Base-by-base conservation (phyloP, 2,888 invertebrate species). In the Vanessa cardui region DNA sequence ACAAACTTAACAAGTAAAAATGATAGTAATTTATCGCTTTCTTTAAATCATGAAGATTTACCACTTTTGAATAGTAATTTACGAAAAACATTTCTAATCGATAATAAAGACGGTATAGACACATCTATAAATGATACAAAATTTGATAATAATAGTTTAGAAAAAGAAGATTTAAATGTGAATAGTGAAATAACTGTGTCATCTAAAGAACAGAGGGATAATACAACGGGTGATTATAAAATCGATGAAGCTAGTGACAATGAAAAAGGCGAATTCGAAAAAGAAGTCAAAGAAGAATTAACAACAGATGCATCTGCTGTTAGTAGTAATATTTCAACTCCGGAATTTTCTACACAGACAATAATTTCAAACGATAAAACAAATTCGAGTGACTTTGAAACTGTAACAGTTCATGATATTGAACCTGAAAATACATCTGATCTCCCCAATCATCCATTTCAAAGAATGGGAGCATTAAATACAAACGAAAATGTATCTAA, bases 91-190 rank as follows among this genome's bases (percentile, higher is more conserved):
- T 50, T 49, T 58, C 50, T 61, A n/a, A 63, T 59, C 7, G 39
- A 54, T 18, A 18, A 31, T 7, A 6, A 31, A 8, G 49, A 59
- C n/a, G n/a, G n/a, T 45, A 58, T 52, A 20, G 68, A 58, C 20
- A 63, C 56, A 18, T 66, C 66, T 56, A 46, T 49, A 49, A 47
- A 72, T 47, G 64, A 66, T 26, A n/a, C 49, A 18, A 60, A 39
- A 63, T 58, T 52, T 18, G 26, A 49, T 50, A 65, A 64, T 59
- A 56, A 50, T 45, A 45, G 8, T 16, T 18, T 26, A 52, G 45
- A 6, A 33, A 58, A 15, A 8, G 58, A 67, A 44, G 33, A 67
- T 46, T 50, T 58, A 26, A 56, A 58, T n/a, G 58, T 50, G 26
- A 45, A 61, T 45, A 65, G 49, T 54, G 66, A 66, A 39, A 59